Evolutionary conservation across 1,140 invertebrate species (phyloP).

Genomic region (Orius laevigatus): DNA sequence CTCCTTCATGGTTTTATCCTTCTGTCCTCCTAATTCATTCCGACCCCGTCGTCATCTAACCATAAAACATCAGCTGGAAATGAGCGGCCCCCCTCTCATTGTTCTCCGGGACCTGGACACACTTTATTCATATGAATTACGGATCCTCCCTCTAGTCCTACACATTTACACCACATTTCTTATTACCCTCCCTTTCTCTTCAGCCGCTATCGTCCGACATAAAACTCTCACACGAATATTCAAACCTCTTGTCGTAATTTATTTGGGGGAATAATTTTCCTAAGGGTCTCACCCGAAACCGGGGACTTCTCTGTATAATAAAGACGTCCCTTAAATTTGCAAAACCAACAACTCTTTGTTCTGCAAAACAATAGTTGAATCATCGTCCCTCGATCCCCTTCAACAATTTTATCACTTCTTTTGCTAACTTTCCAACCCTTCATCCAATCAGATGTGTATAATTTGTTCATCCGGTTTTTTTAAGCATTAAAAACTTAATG

Average conservation of each 20-base stretch:
- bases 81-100: conserved; percentile 12
- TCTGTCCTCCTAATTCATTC: conserved; percentile 11
- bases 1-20: conserved; percentile 9
- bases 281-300: background rate
- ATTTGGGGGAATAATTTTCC: conserved; percentile 14
- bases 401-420: too few relatives aligned
- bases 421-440: too few relatives aligned
- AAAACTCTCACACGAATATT: conserved; percentile 14
- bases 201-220: background rate
- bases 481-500: too few relatives aligned
- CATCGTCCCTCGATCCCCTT: too few relatives aligned
- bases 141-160: background rate
- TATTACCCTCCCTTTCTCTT: conserved; percentile 6
- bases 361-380: too few relatives aligned
- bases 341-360: too few relatives aligned
- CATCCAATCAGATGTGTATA: too few relatives aligned
- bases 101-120: conserved; percentile 14
- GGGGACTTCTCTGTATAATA: too few relatives aligned
- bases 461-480: too few relatives aligned
- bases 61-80: conserved; percentile 17
- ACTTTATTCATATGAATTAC: conserved; percentile 17
- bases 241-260: conserved; percentile 15
- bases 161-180: conserved; percentile 18
- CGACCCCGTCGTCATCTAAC: conserved; percentile 7
- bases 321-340: too few relatives aligned